Conservation (phyloP, 1,140 invertebrate species). For the Adelges cooleyi region DNA sequence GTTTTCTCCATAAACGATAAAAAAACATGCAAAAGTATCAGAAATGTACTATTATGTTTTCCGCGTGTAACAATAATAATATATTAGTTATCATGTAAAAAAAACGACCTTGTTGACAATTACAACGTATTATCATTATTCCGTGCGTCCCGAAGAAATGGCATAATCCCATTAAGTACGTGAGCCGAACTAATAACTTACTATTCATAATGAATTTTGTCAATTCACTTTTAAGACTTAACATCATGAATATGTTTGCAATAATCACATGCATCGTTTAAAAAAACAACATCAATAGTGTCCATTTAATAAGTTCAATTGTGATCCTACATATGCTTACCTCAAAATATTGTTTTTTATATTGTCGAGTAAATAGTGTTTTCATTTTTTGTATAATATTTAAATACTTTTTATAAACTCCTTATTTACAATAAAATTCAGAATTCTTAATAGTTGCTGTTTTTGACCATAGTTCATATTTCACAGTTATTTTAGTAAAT, state of each 20-base stretch:
- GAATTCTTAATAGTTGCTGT: too few species aligned
- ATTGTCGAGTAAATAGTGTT: background rate
- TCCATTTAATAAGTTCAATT: background rate
- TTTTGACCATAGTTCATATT: too few species aligned
- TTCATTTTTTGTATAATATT: background rate
- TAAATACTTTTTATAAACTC: too few species aligned
- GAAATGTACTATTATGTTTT: background rate
- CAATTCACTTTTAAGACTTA: background rate
- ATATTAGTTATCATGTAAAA: background rate
- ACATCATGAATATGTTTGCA: too few species aligned
- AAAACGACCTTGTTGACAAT: background rate
- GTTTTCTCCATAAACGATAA: too few species aligned
- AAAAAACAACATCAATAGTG: background rate
- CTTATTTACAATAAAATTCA: too few species aligned
- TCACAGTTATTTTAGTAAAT: too few species aligned
- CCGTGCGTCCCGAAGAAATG: background rate
- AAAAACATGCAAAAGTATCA: background rate
- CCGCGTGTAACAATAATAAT: background rate
- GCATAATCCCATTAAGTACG: background rate
- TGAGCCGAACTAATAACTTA: background rate
- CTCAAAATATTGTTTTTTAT: background rate
- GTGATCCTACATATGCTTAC: background rate
- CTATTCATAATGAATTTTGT: background rate
- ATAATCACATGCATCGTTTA: too few species aligned
- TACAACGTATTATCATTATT: background rate